These are phyloP conservation scores for Drepana arcuata DNA, from an alignment of 1,140 invertebrate species.

Conservation along the genomic window DNA sequence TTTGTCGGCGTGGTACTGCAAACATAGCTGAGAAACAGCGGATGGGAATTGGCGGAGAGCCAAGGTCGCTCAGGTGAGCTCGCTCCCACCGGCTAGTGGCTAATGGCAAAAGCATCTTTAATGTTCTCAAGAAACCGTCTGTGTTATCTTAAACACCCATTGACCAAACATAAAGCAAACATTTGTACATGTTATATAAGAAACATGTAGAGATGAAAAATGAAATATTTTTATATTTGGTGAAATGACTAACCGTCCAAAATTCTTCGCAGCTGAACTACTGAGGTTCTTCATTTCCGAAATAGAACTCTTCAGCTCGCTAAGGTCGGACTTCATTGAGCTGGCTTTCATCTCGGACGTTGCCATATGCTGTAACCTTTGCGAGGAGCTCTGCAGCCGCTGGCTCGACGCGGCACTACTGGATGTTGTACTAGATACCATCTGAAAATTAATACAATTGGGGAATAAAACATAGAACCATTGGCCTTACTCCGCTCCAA, in stretches of 20 bases:
- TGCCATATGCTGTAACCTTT: conserved; percentile 52
- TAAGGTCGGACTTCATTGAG: conserved; percentile 81
- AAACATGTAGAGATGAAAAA: not conserved
- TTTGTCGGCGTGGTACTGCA: conserved; percentile 62
- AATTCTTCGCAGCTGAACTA: conserved; percentile 66
- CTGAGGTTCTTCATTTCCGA: conserved; percentile 81
- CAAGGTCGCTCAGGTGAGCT: conserved; percentile 65
- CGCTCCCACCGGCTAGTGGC: conserved; percentile 23
- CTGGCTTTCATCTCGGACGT: conserved; percentile 79
- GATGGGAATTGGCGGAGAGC: conserved; percentile 53
- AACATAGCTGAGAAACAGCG: conserved; percentile 47
- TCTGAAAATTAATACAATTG: too few relatives aligned
- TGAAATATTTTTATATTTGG: not conserved
- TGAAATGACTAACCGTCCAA: conserved; percentile 67
- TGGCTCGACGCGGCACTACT: conserved; percentile 74
- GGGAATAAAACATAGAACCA: too few relatives aligned
- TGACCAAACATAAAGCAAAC: conserved; percentile 28
- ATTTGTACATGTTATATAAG: conserved; percentile 16
- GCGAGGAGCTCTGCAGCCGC: conserved; percentile 68
- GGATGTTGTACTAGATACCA: conserved; percentile 72
- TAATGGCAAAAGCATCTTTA: conserved; percentile 23
- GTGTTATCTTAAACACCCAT: conserved; percentile 45
- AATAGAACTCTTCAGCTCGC: conserved; percentile 82
- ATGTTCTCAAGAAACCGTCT: conserved; percentile 18
- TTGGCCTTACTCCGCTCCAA: too few relatives aligned